These are phyloP conservation scores for Seriola aureovittata DNA, from an alignment of 2,113 vertebrate genomes.

Conservation along the genomic window DNA sequence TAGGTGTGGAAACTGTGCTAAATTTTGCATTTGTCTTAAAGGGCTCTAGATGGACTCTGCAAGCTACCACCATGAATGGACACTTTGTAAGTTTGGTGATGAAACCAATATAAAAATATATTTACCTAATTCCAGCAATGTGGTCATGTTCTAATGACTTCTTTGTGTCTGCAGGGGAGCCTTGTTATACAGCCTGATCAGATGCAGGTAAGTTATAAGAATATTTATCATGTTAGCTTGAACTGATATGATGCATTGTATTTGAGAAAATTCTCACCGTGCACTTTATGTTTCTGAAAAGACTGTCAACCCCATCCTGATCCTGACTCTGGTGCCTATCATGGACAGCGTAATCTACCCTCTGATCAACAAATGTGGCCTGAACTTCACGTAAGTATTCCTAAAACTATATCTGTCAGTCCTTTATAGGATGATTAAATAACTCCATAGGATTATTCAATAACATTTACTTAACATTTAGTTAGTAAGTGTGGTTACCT, in stretches of 20 bases:
- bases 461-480: no score
- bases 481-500: no score
- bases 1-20: background rate
- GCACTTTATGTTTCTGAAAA: conserved; percentile 66
- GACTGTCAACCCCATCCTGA: conserved; percentile 94
- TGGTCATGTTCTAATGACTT: conserved; percentile 17
- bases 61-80: conserved; percentile 93
- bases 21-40: conserved; percentile 62
- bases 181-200: conserved; percentile 93
- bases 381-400: conserved; percentile 93
- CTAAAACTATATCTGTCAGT: no score
- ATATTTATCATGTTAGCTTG: background rate
- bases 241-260: background rate
- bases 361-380: conserved; percentile 90
- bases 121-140: background rate
- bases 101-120: background rate
- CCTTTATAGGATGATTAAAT: no score
- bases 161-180: conserved; percentile 82
- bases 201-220: conserved; percentile 90
- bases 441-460: no score
- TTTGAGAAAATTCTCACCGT: conserved; percentile 6
- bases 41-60: conserved; percentile 97
- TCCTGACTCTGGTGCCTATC: conserved; percentile 92
- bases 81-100: conserved; percentile 88
- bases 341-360: conserved; percentile 90